Percentiles rank a stretch among this genome's conserved stretches.
Conservation (phyloP, 2,888 invertebrate species). For the Thumatha senex region DNA sequence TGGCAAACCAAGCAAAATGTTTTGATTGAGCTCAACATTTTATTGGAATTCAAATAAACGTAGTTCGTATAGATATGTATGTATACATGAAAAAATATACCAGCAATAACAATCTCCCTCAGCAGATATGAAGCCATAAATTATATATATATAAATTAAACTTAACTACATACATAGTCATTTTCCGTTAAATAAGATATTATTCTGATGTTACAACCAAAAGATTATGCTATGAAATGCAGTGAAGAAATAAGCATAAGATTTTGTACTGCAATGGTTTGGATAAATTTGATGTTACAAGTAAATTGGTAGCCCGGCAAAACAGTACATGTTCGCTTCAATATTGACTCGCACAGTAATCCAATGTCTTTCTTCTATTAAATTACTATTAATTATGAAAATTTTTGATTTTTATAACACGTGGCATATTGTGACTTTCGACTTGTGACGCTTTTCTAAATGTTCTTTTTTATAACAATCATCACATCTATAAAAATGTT, state of each 20-base stretch:
- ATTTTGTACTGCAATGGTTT: conserved; percentile 43
- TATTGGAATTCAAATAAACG: too few species aligned
- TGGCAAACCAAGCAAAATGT: too few species aligned
- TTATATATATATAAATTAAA: conserved; percentile 36
- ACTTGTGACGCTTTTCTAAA: not conserved
- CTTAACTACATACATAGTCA: conserved; percentile 19
- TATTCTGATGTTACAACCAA: conserved; percentile 30
- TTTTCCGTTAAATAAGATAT: conserved; percentile 26
- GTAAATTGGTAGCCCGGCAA: not conserved
- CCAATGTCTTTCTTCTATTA: not conserved
- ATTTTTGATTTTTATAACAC: not conserved
- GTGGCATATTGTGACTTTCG: not conserved
- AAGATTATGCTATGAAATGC: conserved; percentile 38
- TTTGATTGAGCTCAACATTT: too few species aligned
- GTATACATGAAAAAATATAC: too few species aligned
- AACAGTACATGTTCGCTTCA: conserved; percentile 22
- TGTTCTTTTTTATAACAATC: too few species aligned
- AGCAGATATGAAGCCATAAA: not conserved
- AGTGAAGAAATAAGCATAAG: conserved; percentile 23
- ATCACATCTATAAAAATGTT: too few species aligned
- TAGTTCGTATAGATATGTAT: too few species aligned
- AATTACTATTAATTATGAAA: conserved; percentile 5
- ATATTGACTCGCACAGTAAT: conserved; percentile 18
- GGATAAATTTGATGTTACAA: conserved; percentile 15
- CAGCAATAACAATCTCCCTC: not conserved